These are phyloP conservation scores for Cephus rjabovi DNA, from an alignment of 2,888 invertebrate species.

Conservation along the genomic window DNA sequence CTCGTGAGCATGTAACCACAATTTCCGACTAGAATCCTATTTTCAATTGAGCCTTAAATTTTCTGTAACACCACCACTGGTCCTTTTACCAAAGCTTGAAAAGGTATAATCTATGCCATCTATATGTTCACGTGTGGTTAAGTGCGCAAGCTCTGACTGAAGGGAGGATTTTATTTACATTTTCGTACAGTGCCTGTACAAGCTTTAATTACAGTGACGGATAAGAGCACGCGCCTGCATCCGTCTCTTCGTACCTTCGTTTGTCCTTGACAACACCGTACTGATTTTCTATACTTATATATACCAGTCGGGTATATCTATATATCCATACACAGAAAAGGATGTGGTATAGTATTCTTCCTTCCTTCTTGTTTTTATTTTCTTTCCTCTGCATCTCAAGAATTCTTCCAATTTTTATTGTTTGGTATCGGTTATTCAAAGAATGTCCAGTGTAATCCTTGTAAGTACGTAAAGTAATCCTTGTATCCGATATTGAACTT, in stretches of 20 bases:
- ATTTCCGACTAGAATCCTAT: background rate
- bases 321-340: too few relatives aligned
- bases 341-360: background rate
- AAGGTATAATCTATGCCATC: background rate
- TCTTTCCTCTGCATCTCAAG: background rate
- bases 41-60: background rate
- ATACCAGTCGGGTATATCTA: background rate
- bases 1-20: background rate
- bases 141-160: slow-evolving; percentile 22
- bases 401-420: background rate
- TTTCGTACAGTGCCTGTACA: slow-evolving; percentile 41
- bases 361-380: background rate
- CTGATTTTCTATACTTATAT: background rate
- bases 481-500: too few relatives aligned
- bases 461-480: background rate
- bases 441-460: background rate
- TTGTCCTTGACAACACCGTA: background rate
- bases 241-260: slow-evolving; percentile 33
- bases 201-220: slow-evolving; percentile 49
- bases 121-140: background rate
- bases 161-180: slow-evolving; percentile 42
- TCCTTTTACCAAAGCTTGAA: background rate
- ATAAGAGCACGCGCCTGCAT: slow-evolving; percentile 45
- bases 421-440: background rate
- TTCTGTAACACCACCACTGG: background rate